Evolutionary conservation across 2,797 vertebrate species (phyloP), one percentile per base, ranked within the genome.

Genomic region (Perodicticus potto): DNA sequence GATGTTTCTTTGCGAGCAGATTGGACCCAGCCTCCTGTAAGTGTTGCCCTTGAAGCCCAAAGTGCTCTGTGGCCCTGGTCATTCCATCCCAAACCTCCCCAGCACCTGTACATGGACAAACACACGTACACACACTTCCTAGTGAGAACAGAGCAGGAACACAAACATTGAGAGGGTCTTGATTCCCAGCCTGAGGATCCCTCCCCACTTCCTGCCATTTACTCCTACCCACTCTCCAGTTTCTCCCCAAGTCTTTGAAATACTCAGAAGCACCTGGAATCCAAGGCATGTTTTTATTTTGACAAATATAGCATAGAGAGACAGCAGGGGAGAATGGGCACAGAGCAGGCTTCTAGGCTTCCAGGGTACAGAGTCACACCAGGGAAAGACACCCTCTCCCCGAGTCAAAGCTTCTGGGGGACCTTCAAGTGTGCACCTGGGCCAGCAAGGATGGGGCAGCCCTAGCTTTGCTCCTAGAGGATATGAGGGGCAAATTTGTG

Each of bases 211-310:
- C 61, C 32, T 63, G 25, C 59, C 49, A 53, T n/a, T 73, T n/a
- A 25, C 7, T 10, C 16, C 25, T n/a, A 67, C 14, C 61, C 59
- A 22, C 45, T 53, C 76, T 83, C n/a, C 0, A 7, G 89, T 84
- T 96, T 67, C 82, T 86, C 74, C 72, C 0, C 10, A 87, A 69
- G 17, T 53, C 0, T 3, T 20, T 70, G 95, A 94, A 96, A 93
- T 16, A 29, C 0, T 0, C 0, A 19, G 40, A 89, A 87, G 81
- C 61, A 89, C 73, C 70, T 25, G 93, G 83, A 89, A 89, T 57
- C 81, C 86, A 45, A 95, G 17, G 13, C 23, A 5, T 37, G 32
- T 34, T 78, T 93, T 45, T 81, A 57, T 70, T 95, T 90, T 22
- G 57, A 40, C 43, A 93, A 96, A 89, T 0, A 0, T 3, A 67